These are phyloP conservation scores for Scophthalmus maximus DNA, from an alignment of 2,113 vertebrate genomes.

Conservation along the genomic window DNA sequence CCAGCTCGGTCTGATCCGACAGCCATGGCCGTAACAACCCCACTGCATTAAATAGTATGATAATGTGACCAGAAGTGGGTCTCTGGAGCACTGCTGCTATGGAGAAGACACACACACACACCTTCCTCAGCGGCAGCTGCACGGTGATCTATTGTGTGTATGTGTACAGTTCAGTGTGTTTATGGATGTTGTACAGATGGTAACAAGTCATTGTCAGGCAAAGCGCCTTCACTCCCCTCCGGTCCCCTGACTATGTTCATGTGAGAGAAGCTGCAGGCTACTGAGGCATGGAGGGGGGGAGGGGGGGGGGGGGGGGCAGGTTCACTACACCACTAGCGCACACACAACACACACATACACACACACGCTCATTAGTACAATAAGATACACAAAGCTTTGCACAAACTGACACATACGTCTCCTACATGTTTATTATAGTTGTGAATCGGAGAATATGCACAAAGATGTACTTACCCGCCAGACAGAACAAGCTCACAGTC, in stretches of 20 bases:
- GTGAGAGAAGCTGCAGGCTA: conserved; percentile 71
- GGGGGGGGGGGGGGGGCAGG: conserved; percentile 1
- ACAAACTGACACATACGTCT: conserved; percentile 1
- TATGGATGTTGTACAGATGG: conserved; percentile 74
- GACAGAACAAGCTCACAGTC: not conserved
- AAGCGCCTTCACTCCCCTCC: conserved; percentile 26
- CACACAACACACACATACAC: conserved; percentile 8
- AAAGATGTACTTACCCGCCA: not conserved
- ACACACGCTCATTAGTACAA: not conserved
- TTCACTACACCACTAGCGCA: conserved; percentile 22
- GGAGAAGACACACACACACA: conserved; percentile 29
- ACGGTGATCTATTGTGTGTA: conserved; percentile 64
- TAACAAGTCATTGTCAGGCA: conserved; percentile 72
- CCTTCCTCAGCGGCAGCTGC: conserved; percentile 54
- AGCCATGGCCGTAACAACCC: conserved; percentile 41
- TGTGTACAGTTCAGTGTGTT: conserved; percentile 66
- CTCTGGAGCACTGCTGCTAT: conserved; percentile 63
- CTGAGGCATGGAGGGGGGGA: conserved; percentile 29
- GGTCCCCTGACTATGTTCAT: conserved; percentile 55
- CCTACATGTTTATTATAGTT: not conserved
- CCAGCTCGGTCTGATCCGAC: conserved; percentile 5
- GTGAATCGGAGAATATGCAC: not conserved
- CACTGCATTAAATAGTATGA: conserved; percentile 68
- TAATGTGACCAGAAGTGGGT: conserved; percentile 70
- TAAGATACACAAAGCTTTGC: conserved; percentile 14